A percentile compares a stretch with the other conserved stretches of the same genome.
These are phyloP conservation scores for Neopipo cinnamomea DNA, from an alignment of 2,113 vertebrate genomes.

Conservation along the genomic window DNA sequence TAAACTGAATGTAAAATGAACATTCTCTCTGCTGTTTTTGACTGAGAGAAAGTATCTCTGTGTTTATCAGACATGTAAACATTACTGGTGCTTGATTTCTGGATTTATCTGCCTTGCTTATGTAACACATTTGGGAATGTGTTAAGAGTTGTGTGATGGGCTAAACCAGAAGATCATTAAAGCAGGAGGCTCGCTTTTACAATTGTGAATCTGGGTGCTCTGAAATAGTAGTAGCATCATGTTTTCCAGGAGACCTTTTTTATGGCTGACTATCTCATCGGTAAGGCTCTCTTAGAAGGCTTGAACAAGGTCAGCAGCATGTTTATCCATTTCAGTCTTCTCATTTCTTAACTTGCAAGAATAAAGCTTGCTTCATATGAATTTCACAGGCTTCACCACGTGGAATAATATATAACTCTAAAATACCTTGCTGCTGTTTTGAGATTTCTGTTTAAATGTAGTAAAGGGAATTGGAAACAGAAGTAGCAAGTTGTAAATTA, in stretches of 20 bases:
- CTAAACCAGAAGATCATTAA: conserved; percentile 7
- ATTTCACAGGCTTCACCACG: not conserved
- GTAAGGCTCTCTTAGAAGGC: conserved; percentile 58
- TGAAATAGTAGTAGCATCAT: conserved; percentile 67
- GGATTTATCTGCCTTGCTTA: conserved; percentile 11
- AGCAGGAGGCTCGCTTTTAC: conserved; percentile 25
- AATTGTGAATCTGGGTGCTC: conserved; percentile 41
- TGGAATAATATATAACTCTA: not conserved
- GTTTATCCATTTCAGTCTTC: conserved; percentile 47
- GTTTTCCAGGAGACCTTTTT: conserved; percentile 65
- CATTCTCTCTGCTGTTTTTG: not conserved
- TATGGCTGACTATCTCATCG: conserved; percentile 61
- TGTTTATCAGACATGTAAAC: not conserved
- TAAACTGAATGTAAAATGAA: not conserved
- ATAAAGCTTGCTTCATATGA: not conserved
- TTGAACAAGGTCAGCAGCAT: conserved; percentile 54
- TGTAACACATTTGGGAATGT: not conserved
- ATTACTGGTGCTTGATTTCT: not conserved
- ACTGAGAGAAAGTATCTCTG: not conserved
- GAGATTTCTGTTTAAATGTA: not conserved
- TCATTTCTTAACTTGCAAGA: conserved; percentile 38
- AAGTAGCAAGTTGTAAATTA: not conserved
- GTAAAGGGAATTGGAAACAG: not conserved
- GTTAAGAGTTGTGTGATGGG: not conserved
- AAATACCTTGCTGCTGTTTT: not conserved